Evolutionary conservation across 2,797 vertebrate species (phyloP).

Genomic region (Champsocephalus gunnari): DNA sequence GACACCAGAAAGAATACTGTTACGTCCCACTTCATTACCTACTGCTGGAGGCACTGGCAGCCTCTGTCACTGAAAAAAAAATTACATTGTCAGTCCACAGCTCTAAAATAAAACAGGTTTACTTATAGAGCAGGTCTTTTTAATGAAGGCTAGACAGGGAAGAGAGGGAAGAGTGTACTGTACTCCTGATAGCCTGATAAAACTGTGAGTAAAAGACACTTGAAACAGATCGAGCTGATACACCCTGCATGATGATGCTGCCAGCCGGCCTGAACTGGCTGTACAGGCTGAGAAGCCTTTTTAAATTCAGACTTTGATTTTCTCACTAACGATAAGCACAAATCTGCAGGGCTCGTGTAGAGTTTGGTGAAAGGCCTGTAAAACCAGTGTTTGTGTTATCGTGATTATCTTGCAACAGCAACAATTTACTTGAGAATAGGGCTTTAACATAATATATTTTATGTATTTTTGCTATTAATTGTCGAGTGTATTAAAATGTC

Average conservation of each 20-base stretch:
- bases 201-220: conserved; percentile 40
- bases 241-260: conserved; percentile 14
- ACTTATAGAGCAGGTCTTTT: neutral
- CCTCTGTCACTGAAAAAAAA: neutral
- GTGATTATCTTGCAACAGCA: neutral
- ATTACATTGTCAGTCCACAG: neutral
- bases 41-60: neutral
- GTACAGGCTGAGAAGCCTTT: conserved; percentile 1
- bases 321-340: conserved; percentile 3
- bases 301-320: conserved; percentile 23
- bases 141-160: neutral
- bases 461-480: neutral
- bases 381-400: neutral
- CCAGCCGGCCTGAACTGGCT: conserved; percentile 19
- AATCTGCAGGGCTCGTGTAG: neutral
- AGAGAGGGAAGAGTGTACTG: neutral
- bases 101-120: neutral
- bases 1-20: neutral
- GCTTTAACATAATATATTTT: neutral
- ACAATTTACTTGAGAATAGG: neutral
- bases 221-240: conserved; percentile 35
- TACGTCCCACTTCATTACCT: conserved; percentile 9
- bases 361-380: conserved; percentile 12
- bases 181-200: conserved; percentile 47
- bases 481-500: neutral